phyloP scores from a whole-genome alignment of 2,797 vertebrate species.

The Mastacembelus armatus region DNA sequence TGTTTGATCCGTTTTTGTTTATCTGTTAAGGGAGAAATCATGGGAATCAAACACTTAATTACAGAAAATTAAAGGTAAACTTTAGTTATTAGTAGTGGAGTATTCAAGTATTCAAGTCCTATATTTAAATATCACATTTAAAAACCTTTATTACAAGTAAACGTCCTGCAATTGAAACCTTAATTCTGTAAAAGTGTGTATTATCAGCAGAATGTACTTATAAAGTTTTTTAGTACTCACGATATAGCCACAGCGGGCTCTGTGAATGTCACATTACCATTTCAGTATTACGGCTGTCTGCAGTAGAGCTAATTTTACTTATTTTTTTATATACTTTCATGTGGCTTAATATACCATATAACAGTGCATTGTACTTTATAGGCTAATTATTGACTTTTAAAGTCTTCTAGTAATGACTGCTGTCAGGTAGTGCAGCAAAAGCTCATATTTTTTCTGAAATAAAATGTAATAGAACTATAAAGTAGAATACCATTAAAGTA shows the following conservation, averaged over 20 bases:
- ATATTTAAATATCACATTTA: not conserved
- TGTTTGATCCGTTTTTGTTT: conserved; percentile 53
- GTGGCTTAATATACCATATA: not conserved
- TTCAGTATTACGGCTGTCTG: not conserved
- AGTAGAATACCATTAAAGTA: not conserved
- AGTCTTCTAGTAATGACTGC: too few species aligned
- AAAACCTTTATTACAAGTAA: not conserved
- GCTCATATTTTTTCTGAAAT: too few species aligned
- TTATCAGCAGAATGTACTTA: not conserved
- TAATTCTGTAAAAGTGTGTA: not conserved
- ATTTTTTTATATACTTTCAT: not conserved
- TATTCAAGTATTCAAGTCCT: not conserved
- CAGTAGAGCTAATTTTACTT: not conserved
- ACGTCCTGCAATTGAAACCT: not conserved
- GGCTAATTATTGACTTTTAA: not conserved
- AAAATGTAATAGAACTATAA: too few species aligned
- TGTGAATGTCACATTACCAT: not conserved
- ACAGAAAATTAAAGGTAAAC: conserved; percentile 4
- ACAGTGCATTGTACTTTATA: not conserved
- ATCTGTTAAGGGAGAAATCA: conserved; percentile 40
- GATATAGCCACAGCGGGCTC: not conserved
- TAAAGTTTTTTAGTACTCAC: not conserved
- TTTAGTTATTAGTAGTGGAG: not conserved
- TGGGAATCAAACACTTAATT: too few species aligned
- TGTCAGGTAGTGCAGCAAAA: not conserved